Evolutionary conservation across 2,797 vertebrate species (phyloP), one percentile per base, ranked within the genome.

Genomic region (Acanthopagrus latus): DNA sequence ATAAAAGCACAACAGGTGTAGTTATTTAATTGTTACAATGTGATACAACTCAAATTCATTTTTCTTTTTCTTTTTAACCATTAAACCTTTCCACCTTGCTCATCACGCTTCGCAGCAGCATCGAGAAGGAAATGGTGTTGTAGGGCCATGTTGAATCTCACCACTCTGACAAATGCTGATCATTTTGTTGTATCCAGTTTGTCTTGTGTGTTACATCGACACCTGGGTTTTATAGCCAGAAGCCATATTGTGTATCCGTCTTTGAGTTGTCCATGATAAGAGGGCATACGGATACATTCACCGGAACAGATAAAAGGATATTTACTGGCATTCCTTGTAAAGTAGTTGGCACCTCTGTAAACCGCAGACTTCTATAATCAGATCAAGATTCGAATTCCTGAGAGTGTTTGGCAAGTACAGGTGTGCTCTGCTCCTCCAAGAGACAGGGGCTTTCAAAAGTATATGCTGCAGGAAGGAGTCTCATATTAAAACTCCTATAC

Each of bases 351-450:
- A 71, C 27, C 46, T 74, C 14, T 51, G 33, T 43, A 44, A 55
- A 70, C 8, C 48, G 0, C 46, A 78, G 21, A 54, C 43, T 11
- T 29, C 29, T 7, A 1, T 70, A 65, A 79, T 56, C 16, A 16
- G 51, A 52, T 75, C 74, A 77, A 83, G 63, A 83, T 56, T 74
- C 3, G 44, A 43, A 71, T 71, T 66, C 52, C 67, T 74, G 12
- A 25, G 48, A 0, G 10, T 20, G 4, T 46, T 68, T 27, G 23
- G n/a, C 58, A 69, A 69, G 7, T 17, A 17, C 71, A 86, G 84
- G 52, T 88, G 84, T 60, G 54, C 48, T 63, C n/a, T 55, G 3
- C 16, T 43, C 18, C 62, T 76, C 38, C 54, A 65, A 43, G 54
- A 67, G 2, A 74, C 25, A 1, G 21, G 8, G n/a, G 3, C 20